phyloP scores from a whole-genome alignment of 2,797 vertebrate species.

The Taenioides sp. region DNA sequence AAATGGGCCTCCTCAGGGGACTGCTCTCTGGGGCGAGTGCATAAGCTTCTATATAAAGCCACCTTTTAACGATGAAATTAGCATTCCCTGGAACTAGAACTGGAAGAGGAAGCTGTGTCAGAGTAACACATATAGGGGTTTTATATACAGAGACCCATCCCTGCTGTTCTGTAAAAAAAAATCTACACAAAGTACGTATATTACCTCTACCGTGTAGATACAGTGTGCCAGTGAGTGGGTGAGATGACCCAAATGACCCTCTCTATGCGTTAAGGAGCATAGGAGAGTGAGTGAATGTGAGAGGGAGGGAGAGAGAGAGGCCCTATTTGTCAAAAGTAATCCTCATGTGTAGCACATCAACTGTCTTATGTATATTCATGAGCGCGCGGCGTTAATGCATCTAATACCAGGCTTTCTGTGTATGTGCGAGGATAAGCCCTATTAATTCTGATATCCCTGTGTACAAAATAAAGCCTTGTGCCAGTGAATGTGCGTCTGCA shows the following conservation, averaged over 20 bases:
- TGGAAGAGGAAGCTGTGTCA: constrained; percentile 2
- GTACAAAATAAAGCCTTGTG: constrained; percentile 68
- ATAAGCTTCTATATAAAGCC: constrained; percentile 61
- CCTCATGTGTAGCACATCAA: constrained; percentile 63
- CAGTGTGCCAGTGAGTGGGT: constrained; percentile 58
- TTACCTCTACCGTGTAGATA: constrained; percentile 18
- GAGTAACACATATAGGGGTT: constrained; percentile 26
- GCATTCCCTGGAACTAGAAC: constrained; percentile 45
- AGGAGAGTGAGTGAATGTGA: constrained; percentile 31
- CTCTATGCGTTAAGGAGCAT: constrained; percentile 36
- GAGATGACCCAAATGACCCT: constrained; percentile 63
- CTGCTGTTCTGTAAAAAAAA: constrained; percentile 19
- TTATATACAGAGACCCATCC: constrained; percentile 11
- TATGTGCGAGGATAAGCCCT: constrained; percentile 68
- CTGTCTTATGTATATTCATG: constrained; percentile 73
- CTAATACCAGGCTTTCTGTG: constrained; percentile 69
- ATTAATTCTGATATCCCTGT: constrained; percentile 70
- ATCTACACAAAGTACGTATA: constrained; percentile 21
- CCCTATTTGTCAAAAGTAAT: constrained; percentile 67
- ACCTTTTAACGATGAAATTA: constrained; percentile 67
- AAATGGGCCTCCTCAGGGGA: constrained; percentile 41
- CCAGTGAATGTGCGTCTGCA: constrained; percentile 26
- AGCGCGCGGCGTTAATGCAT: constrained; percentile 62
- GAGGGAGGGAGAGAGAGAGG: constrained; percentile 32
- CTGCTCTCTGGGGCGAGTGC: constrained; percentile 54